Evolutionary conservation across 2,113 vertebrate genomes (phyloP).

Genomic region (Nestor notabilis): DNA sequence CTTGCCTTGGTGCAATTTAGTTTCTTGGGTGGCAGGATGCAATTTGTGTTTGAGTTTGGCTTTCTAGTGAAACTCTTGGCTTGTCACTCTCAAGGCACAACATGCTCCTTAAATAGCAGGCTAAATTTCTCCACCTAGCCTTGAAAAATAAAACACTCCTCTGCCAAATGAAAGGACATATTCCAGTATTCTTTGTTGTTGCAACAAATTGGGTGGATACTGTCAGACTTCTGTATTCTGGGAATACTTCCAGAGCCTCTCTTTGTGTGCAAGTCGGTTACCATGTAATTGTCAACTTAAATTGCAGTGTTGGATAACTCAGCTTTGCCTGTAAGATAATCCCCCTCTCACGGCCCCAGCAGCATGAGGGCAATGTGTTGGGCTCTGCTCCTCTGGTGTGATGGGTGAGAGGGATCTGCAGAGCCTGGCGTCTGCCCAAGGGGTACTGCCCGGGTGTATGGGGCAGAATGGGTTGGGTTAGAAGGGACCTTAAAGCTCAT

Average conservation of each 20-base stretch:
- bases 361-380: rapidly evolving
- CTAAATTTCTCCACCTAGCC: constrained; percentile 53
- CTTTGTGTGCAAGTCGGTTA: constrained; percentile 41
- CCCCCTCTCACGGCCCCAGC: neutral
- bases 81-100: constrained; percentile 51
- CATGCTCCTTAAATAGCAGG: constrained; percentile 59
- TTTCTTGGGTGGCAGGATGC: constrained; percentile 17
- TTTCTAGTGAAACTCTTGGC: constrained; percentile 50
- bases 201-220: constrained; percentile 68
- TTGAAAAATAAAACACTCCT: neutral
- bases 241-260: constrained; percentile 61
- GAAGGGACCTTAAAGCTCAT: neutral
- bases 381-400: neutral
- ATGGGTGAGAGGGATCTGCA: rapidly evolving
- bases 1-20: neutral
- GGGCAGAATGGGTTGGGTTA: neutral
- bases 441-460: neutral
- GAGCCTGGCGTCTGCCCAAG: neutral
- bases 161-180: constrained; percentile 61
- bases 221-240: constrained; percentile 66
- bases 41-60: constrained; percentile 48
- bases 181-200: constrained; percentile 64
- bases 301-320: constrained; percentile 59
- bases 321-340: neutral
- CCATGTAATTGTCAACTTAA: constrained; percentile 58